A percentile compares a stretch with the other conserved stretches of the same genome.
These are phyloP conservation scores for Corvus hawaiiensis DNA, from an alignment of 2,113 vertebrate species.

Conservation along the genomic window DNA sequence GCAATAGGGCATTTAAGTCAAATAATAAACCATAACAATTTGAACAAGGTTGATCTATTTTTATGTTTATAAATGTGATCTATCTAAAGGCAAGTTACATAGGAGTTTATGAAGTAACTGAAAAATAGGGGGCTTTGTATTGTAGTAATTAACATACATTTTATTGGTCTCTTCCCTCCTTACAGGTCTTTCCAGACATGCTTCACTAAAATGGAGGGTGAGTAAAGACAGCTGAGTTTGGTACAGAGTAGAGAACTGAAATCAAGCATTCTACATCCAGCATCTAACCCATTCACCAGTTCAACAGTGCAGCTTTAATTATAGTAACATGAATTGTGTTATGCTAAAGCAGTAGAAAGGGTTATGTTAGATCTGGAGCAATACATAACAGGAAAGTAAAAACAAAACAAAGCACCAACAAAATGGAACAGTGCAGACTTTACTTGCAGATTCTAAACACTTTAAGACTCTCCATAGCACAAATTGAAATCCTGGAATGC, in stretches of 20 bases:
- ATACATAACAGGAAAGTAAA: neutral
- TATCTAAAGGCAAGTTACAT: neutral
- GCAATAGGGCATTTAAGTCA: neutral
- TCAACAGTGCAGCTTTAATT: neutral
- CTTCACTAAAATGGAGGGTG: neutral
- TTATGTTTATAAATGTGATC: neutral
- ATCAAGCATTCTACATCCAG: neutral
- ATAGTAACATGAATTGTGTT: neutral
- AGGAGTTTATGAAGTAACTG: neutral
- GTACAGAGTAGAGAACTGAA: neutral
- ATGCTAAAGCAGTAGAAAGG: neutral
- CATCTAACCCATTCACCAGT: neutral
- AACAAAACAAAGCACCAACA: neutral
- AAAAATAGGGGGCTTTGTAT: neutral
- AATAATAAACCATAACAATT: neutral
- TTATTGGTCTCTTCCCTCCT: neutral
- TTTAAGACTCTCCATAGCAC: neutral
- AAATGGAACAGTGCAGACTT: neutral
- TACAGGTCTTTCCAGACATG: neutral
- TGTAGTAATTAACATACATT: neutral
- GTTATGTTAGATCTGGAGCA: neutral
- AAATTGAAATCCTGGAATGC: neutral
- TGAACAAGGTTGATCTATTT: neutral
- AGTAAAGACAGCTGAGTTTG: neutral
- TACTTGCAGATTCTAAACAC: neutral